These are phyloP conservation scores for Ormyrus nitidulus DNA, from an alignment of 2,888 invertebrate species.

Conservation along the genomic window DNA sequence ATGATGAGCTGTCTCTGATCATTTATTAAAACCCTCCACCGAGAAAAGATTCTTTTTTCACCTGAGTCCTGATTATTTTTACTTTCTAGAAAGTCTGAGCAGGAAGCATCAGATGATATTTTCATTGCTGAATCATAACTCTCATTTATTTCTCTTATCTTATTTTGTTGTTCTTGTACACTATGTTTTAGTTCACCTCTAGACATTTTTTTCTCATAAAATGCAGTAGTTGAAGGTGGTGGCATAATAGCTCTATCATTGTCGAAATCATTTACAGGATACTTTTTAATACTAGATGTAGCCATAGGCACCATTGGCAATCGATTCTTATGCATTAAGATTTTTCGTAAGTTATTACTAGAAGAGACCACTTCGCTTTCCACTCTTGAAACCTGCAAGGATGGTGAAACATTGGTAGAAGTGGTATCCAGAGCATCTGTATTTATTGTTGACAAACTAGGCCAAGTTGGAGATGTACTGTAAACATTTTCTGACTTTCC, in stretches of 20 bases:
- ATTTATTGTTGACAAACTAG: slow-evolving; percentile 65
- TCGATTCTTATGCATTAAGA: slow-evolving; percentile 50
- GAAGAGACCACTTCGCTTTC: slow-evolving; percentile 67
- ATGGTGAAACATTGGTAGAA: slow-evolving; percentile 31
- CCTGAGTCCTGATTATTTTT: neutral
- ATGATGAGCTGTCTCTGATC: slow-evolving; percentile 63
- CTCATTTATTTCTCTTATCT: neutral
- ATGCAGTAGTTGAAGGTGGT: slow-evolving; percentile 59
- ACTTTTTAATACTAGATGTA: slow-evolving; percentile 64
- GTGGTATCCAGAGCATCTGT: slow-evolving; percentile 60
- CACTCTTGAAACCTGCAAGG: slow-evolving; percentile 54
- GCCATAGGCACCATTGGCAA: slow-evolving; percentile 39
- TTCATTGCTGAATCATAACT: neutral
- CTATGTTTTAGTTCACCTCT: slow-evolving; percentile 5
- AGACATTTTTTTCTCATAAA: slow-evolving; percentile 26
- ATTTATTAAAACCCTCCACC: slow-evolving; percentile 68
- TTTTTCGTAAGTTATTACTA: slow-evolving; percentile 65
- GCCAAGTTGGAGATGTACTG: slow-evolving; percentile 50
- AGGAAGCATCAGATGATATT: neutral
- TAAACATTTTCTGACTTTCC: slow-evolving; percentile 9
- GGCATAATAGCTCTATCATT: slow-evolving; percentile 63
- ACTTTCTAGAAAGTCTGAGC: neutral
- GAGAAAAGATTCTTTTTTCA: slow-evolving; percentile 58
- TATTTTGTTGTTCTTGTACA: neutral
- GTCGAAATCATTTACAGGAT: slow-evolving; percentile 34